Percentiles rank a stretch among this genome's conserved stretches.
Evolutionary conservation across 2,113 vertebrate species (phyloP).

Genomic region (Cyprinodon tularosa): DNA sequence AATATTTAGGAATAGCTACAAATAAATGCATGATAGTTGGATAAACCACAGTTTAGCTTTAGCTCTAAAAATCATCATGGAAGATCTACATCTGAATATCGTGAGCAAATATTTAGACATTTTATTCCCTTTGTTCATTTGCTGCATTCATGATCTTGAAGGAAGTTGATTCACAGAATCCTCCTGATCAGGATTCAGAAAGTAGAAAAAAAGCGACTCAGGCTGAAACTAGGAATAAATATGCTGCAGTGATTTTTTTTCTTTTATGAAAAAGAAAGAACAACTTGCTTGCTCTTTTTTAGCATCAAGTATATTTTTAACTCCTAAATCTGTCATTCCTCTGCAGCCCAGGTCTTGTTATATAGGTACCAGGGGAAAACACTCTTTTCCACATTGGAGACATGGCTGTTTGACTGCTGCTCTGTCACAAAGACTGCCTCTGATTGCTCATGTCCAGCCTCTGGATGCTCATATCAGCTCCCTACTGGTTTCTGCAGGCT

Average conservation of each 20-base stretch:
- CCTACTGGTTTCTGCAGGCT: background rate
- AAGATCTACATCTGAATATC: slow-evolving; percentile 45
- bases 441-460: background rate
- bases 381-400: background rate
- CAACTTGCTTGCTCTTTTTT: background rate
- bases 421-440: background rate
- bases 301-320: background rate
- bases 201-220: too few relatives aligned
- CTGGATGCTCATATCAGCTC: slow-evolving; percentile 17
- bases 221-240: too few relatives aligned
- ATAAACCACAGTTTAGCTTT: slow-evolving; percentile 30
- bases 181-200: too few relatives aligned
- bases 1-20: background rate
- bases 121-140: background rate
- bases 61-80: slow-evolving; percentile 40
- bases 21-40: too few relatives aligned
- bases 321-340: background rate
- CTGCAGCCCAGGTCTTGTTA: background rate
- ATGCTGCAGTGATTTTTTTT: background rate
- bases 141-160: too few relatives aligned
- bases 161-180: too few relatives aligned
- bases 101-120: slow-evolving; percentile 6
- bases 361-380: background rate
- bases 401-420: background rate
- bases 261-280: background rate